phyloP scores from a whole-genome alignment of 2,888 invertebrate genomes.

The Ochropleura leucogaster region DNA sequence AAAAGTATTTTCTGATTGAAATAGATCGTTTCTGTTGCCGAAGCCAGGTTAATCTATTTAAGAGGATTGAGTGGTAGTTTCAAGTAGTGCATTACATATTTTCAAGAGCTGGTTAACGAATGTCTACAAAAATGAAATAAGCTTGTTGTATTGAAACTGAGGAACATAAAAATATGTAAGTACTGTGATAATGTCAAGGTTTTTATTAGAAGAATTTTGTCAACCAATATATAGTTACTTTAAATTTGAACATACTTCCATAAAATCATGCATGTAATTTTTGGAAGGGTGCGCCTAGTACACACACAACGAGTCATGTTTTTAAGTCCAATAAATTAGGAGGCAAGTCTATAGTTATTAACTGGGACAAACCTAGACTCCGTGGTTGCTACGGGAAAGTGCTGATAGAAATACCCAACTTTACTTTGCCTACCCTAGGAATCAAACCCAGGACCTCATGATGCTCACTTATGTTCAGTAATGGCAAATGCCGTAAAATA shows the following conservation, averaged over 20 bases:
- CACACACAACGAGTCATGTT: too few relatives aligned
- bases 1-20: constrained; percentile 25
- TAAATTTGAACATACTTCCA: too few relatives aligned
- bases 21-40: constrained; percentile 6
- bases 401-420: too few relatives aligned
- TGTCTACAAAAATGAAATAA: neutral
- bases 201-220: neutral
- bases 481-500: neutral
- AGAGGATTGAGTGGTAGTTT: neutral
- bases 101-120: too few relatives aligned
- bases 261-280: too few relatives aligned
- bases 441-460: too few relatives aligned
- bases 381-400: too few relatives aligned
- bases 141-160: neutral
- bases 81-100: neutral
- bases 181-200: neutral
- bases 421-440: too few relatives aligned
- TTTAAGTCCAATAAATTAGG: too few relatives aligned
- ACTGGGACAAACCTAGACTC: too few relatives aligned
- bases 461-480: neutral
- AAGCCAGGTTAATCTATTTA: constrained; percentile 21
- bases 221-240: neutral
- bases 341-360: too few relatives aligned
- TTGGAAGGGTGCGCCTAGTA: too few relatives aligned
- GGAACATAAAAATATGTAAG: neutral